Base-by-base conservation (phyloP, 2,888 invertebrate species). In the Xiphydria camelus region DNA sequence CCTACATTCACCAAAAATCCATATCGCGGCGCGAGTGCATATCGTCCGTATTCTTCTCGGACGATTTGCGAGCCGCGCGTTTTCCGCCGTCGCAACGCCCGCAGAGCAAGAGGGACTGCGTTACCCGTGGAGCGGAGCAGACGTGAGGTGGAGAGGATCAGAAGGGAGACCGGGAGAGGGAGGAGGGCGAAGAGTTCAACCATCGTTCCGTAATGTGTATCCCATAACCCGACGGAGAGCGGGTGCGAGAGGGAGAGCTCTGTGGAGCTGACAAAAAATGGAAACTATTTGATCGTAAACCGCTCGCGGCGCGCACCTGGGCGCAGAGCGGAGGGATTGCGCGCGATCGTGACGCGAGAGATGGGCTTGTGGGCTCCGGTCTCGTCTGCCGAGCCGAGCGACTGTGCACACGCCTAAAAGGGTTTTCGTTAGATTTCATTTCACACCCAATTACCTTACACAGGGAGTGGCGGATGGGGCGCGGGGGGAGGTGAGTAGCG, bases 351-450 rank as follows among this genome's bases (percentile, higher is more conserved):
- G 19, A 35, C 22, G 21, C 15, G 40, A 45, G 41, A 29, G 44
- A 42, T 15, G 22, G 38, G 26, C 19, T 44, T 25, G 26, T 21
- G 34, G 41, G n/a, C n/a, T n/a, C 64, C 59, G 58, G 59, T 60
- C 55, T 54, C 47, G 50, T 49, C 62, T 58, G 58, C 57, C 58
- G 59, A 51, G 51, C 41, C 59, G 56, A 65, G 64, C 59, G 60
- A 61, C 64, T 66, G 71, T 73, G 73, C 67, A 71, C 72, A 74
- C 73, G 73, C 72, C 73, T 72, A 74, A 73, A 73, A 73, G 74
- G 68, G 64, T 74, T 74, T 74, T 73, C 73, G 73, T 74, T 74
- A 73, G 73, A 74, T 72, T 74, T 73, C 73, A 73, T 74, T 74
- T 74, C 69, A 73, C 73, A 73, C 69, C 73, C 72, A 74, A 74